Evolutionary conservation across 92 coral and sea anemone species (phyloP), one percentile per base, ranked within the genome.

Genomic region (Bergia sp.): DNA sequence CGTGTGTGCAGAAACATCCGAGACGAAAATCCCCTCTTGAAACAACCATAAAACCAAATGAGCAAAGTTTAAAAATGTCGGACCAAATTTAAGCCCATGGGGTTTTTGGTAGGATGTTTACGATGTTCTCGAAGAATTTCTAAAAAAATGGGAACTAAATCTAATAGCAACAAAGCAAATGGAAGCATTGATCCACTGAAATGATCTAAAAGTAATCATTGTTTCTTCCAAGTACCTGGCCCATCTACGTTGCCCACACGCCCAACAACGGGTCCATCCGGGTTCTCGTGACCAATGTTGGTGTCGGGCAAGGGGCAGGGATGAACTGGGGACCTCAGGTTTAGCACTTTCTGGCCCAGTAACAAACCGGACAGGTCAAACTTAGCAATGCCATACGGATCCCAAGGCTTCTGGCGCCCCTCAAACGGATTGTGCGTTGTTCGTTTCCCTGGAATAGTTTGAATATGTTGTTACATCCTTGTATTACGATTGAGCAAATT

Each of bases 351-450:
- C 82, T 94, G 98, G 18, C 99, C 99, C 18, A 95, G 92, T 58
- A 96, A 86, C 86, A 96, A 89, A 9, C 94, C 98, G 8, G 98
- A 95, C 41, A 96, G 90, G 82, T 96, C 99, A 74, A 96, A 93
- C 88, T 95, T 96, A 9, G 98, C 99, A 20, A 96, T 85, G 58
- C 99, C 99, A 39, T 95, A 96, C 18, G 99, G 98, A 80, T 96
- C 94, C 99, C 99, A 96, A 1, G 97, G 88, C 77, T 94, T 94
- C 49, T 94, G 92, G 72, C 96, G 92, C 65, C 98, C 93, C 64
- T 92, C 84, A 81, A 96, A 96, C 4, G 99, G 99, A 77, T 96
- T 96, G 87, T 96, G 99, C 0, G 99, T 96, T 4, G 99, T 96
- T 67, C 99, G 98, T 37, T 98, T 98, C 74, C 97, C 99, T 96